These are phyloP conservation scores for Drosophila willistoni DNA, from an alignment of 1,140 invertebrate genomes.

Conservation along the genomic window DNA sequence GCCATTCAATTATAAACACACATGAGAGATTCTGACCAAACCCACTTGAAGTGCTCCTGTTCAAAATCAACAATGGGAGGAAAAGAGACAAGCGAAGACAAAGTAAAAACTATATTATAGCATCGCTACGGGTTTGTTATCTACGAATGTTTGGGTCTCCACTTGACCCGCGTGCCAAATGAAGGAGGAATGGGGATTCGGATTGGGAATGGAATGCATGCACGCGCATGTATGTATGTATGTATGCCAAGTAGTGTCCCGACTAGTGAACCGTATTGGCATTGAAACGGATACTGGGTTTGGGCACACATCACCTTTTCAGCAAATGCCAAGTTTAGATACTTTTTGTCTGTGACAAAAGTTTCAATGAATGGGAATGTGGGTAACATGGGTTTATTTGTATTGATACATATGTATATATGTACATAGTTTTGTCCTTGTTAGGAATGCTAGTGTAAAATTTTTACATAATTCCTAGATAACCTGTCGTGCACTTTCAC, in stretches of 20 bases:
- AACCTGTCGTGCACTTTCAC: constrained; percentile 39
- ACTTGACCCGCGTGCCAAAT: constrained; percentile 28
- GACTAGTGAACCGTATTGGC: constrained; percentile 40
- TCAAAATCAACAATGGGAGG: constrained; percentile 22
- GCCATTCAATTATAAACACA: constrained; percentile 20
- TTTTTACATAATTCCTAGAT: constrained; percentile 39
- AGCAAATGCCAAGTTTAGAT: constrained; percentile 39
- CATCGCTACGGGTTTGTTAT: constrained; percentile 8
- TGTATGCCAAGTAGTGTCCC: constrained; percentile 21
- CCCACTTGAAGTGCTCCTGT: constrained; percentile 25
- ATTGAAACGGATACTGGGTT: constrained; percentile 34
- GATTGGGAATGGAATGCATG: neutral
- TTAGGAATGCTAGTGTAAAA: neutral
- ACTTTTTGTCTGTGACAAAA: constrained; percentile 50
- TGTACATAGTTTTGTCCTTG: neutral
- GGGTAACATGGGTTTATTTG: constrained; percentile 36
- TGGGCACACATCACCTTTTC: constrained; percentile 28
- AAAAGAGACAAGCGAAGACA: constrained; percentile 16
- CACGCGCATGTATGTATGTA: neutral
- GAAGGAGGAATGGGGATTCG: constrained; percentile 26
- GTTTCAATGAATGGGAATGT: constrained; percentile 23
- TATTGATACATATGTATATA: constrained; percentile 15
- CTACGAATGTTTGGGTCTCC: neutral
- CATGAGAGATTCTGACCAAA: constrained; percentile 17
- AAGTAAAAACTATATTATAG: constrained; percentile 18